These are phyloP conservation scores for Protophormia terraenovae DNA, from an alignment of 2,888 invertebrate genomes.

Conservation along the genomic window DNA sequence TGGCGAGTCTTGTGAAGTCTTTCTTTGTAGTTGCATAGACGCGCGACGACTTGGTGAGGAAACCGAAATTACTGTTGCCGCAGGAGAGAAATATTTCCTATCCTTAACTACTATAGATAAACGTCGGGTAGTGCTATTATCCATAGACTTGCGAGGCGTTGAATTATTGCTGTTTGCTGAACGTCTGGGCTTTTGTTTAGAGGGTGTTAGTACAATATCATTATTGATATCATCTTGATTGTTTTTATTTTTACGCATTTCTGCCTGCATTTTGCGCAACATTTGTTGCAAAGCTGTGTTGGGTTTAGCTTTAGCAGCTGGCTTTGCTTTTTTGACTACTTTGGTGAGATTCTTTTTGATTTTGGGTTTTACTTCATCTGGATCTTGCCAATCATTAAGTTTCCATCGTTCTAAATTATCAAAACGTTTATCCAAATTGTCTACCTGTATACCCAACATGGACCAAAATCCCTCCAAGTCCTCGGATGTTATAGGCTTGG, in stretches of 20 bases:
- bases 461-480: slow-evolving; percentile 87
- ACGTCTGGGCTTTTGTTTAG: slow-evolving; percentile 52
- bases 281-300: slow-evolving; percentile 73
- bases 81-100: slow-evolving; percentile 70
- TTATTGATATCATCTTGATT: neutral
- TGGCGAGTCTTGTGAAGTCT: slow-evolving; percentile 47
- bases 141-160: neutral
- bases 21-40: neutral
- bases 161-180: slow-evolving; percentile 28
- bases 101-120: slow-evolving; percentile 67
- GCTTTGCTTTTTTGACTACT: slow-evolving; percentile 67
- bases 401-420: slow-evolving; percentile 76
- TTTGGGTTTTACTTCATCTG: slow-evolving; percentile 71
- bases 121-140: slow-evolving; percentile 64
- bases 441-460: slow-evolving; percentile 84
- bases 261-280: slow-evolving; percentile 72
- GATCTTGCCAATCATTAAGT: slow-evolving; percentile 77
- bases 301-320: slow-evolving; percentile 68
- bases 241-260: slow-evolving; percentile 71
- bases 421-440: slow-evolving; percentile 79
- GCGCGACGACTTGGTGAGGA: slow-evolving; percentile 42
- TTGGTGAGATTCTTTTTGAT: slow-evolving; percentile 60
- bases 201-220: slow-evolving; percentile 64
- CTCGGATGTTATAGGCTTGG: slow-evolving; percentile 80
- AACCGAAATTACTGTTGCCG: slow-evolving; percentile 69